Conservation (phyloP, 2,113 vertebrate genomes). For the Herpetotheres cachinnans region DNA sequence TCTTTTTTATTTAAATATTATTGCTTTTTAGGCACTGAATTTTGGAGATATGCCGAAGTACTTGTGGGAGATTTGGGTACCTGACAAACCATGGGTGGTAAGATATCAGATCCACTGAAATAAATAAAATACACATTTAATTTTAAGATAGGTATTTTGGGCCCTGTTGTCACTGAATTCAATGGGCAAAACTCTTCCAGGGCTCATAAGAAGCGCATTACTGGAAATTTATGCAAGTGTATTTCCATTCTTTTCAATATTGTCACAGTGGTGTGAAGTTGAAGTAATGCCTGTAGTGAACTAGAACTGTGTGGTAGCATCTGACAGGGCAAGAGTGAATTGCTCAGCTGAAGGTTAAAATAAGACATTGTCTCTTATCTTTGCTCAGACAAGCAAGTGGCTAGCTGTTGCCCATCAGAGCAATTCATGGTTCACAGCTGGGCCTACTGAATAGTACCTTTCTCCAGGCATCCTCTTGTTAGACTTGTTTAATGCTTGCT, state of each 20-base stretch:
- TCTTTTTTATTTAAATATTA: conserved; percentile 66
- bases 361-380: background rate
- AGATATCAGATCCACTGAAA: conserved; percentile 49
- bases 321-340: background rate
- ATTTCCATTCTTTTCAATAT: background rate
- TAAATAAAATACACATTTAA: conserved; percentile 1
- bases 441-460: background rate
- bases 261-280: background rate
- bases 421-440: background rate
- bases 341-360: background rate
- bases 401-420: background rate
- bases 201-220: background rate
- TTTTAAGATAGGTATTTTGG: conserved; percentile 1
- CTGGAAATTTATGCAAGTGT: background rate
- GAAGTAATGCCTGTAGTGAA: background rate
- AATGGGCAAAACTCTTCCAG: background rate
- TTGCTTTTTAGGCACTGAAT: conserved; percentile 64
- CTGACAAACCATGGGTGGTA: conserved; percentile 54
- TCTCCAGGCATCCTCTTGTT: background rate
- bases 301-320: background rate
- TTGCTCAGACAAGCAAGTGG: background rate
- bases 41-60: conserved; percentile 63
- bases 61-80: conserved; percentile 57
- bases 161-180: background rate
- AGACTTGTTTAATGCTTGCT: background rate